These are phyloP conservation scores for Neoitamus cyanurus DNA, from an alignment of 2,888 invertebrate species.

Conservation along the genomic window DNA sequence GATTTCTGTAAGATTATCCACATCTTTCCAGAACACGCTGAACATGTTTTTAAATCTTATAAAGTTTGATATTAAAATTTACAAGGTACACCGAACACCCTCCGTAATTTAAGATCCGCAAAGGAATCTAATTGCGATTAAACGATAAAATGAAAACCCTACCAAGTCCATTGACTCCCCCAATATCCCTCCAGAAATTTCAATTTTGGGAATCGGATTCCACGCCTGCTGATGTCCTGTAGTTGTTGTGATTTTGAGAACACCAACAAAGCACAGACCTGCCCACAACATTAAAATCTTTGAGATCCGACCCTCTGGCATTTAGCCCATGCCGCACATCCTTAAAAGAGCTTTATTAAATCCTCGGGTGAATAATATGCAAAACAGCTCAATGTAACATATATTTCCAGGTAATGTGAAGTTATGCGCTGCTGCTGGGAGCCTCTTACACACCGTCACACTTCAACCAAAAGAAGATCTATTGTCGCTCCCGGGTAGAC, in stretches of 20 bases:
- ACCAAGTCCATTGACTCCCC: not conserved
- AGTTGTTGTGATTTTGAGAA: not conserved
- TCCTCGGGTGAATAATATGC: constrained; percentile 45
- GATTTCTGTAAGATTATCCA: no score
- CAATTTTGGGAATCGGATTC: not conserved
- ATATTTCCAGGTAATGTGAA: constrained; percentile 23
- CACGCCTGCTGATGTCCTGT: not conserved
- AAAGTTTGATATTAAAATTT: not conserved
- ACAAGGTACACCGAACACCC: not conserved
- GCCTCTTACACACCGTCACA: not conserved
- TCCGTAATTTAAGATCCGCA: not conserved
- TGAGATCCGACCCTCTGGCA: not conserved
- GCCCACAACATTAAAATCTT: not conserved
- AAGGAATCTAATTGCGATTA: not conserved
- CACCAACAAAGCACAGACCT: not conserved
- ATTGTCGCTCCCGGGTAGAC: not conserved
- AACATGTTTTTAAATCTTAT: not conserved
- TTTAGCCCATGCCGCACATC: not conserved
- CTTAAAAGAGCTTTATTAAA: constrained; percentile 31
- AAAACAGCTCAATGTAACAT: constrained; percentile 41
- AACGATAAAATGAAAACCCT: not conserved
- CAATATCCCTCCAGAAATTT: not conserved
- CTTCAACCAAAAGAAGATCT: not conserved
- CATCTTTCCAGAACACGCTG: not conserved
- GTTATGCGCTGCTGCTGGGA: not conserved